These are phyloP conservation scores for Elysia crispata DNA, from an alignment of 2,888 invertebrate species.

Conservation along the genomic window DNA sequence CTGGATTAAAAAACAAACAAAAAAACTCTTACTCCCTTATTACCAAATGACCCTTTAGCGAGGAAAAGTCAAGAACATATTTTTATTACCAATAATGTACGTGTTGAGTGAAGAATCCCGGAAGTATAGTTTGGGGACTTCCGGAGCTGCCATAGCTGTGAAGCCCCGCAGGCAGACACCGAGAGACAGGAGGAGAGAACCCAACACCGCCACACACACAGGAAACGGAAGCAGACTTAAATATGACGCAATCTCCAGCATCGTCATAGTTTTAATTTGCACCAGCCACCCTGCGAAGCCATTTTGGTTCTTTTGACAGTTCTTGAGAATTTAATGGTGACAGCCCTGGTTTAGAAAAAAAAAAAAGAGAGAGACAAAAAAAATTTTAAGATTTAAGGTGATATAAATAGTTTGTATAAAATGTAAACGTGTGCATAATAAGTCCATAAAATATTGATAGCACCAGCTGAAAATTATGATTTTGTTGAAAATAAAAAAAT, in stretches of 20 bases:
- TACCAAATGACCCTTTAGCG: not conserved
- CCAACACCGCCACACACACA: slow-evolving; percentile 40
- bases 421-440: too few species aligned
- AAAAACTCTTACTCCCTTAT: too few species aligned
- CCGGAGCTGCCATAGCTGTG: slow-evolving; percentile 29
- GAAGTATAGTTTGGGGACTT: slow-evolving; percentile 61
- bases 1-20: too few species aligned
- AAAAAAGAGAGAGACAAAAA: too few species aligned
- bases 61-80: not conserved
- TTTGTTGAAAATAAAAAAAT: too few species aligned
- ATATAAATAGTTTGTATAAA: too few species aligned
- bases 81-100: slow-evolving; percentile 63
- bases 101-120: slow-evolving; percentile 68
- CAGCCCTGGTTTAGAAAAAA: too few species aligned
- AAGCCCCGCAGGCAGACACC: slow-evolving; percentile 41
- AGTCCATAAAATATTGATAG: too few species aligned
- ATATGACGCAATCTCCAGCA: slow-evolving; percentile 39
- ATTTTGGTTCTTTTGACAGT: not conserved
- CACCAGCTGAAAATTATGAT: too few species aligned
- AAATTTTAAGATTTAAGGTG: too few species aligned
- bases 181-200: slow-evolving; percentile 38
- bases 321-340: not conserved
- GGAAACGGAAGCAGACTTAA: slow-evolving; percentile 31
- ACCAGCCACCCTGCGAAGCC: not conserved
- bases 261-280: slow-evolving; percentile 16